phyloP scores from a whole-genome alignment of 2,113 vertebrate genomes.

The Prietella phreatophila region DNA sequence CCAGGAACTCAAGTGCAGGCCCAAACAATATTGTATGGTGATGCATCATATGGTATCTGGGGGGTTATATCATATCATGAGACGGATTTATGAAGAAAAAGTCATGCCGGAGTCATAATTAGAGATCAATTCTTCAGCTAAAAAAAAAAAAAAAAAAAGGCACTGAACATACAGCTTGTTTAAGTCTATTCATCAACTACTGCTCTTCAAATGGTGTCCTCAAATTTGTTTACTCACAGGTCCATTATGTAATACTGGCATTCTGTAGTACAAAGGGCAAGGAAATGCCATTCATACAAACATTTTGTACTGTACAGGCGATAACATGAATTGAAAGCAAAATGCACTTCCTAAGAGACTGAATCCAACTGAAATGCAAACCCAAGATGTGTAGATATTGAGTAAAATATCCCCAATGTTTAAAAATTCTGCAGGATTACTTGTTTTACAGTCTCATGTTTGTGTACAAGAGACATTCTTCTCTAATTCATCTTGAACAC shows the following conservation, averaged over 20 bases:
- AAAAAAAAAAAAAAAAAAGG: too few relatives aligned
- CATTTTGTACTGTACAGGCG: not conserved
- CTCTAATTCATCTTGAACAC: not conserved
- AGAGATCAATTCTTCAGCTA: not conserved
- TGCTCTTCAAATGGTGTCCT: not conserved
- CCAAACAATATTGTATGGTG: constrained; percentile 87
- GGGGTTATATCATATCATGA: not conserved
- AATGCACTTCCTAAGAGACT: not conserved
- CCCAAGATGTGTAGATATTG: not conserved
- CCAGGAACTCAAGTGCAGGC: constrained; percentile 79
- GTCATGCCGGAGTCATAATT: not conserved
- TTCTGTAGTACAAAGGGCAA: not conserved
- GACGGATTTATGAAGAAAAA: not conserved
- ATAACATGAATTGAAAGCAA: not conserved
- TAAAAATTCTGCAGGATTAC: not conserved
- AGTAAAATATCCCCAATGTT: not conserved
- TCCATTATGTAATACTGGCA: not conserved
- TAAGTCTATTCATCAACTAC: not conserved
- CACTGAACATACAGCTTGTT: not conserved
- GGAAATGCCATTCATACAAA: not conserved
- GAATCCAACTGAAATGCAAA: not conserved
- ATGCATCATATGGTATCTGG: not conserved
- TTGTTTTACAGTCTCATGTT: not conserved
- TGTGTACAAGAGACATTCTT: not conserved
- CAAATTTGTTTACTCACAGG: not conserved